Evolutionary conservation across 2,888 invertebrate species (phyloP).

Genomic region (Athalia cordata): DNA sequence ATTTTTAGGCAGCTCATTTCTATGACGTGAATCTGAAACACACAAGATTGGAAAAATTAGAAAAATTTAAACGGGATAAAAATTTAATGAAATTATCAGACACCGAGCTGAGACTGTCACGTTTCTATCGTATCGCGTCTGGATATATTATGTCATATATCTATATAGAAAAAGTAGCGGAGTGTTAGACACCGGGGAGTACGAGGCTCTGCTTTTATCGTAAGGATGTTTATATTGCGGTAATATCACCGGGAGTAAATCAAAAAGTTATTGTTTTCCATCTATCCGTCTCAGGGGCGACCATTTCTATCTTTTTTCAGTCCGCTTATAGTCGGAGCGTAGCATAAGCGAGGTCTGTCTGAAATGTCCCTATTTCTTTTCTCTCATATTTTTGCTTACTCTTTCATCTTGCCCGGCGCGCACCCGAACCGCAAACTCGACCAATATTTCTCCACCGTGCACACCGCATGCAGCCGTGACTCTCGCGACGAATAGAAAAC

Average conservation of each 20-base stretch:
- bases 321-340: not conserved
- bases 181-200: not conserved
- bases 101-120: no score
- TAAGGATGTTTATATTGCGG: slow-evolving; percentile 54
- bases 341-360: no score
- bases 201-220: slow-evolving; percentile 31
- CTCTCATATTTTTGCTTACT: not conserved
- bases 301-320: not conserved
- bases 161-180: not conserved
- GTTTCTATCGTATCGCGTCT: no score
- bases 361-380: not conserved
- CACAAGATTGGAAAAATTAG: no score
- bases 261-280: slow-evolving; percentile 63
- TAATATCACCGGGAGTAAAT: slow-evolving; percentile 60
- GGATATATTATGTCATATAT: no score
- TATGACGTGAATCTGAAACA: no score
- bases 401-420: not conserved
- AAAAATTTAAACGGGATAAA: no score
- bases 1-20: no score
- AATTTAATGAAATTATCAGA: no score
- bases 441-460: not conserved
- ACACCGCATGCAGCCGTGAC: not conserved
- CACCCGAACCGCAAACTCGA: not conserved
- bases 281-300: slow-evolving; percentile 46
- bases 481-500: not conserved